Evolutionary conservation across 2,888 invertebrate genomes (phyloP).

Genomic region (Urechis unicinctus): DNA sequence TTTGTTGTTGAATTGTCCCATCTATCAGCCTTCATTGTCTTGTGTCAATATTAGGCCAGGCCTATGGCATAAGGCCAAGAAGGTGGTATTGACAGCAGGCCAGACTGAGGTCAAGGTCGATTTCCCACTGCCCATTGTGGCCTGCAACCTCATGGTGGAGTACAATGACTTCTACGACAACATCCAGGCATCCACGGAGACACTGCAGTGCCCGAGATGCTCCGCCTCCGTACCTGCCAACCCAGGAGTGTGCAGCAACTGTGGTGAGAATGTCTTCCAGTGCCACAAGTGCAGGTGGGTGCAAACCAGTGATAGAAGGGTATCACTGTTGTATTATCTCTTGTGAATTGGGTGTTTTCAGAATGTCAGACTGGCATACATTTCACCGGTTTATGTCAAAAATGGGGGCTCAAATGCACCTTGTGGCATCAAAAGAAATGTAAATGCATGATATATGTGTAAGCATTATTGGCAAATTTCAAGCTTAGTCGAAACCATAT

Average conservation of each 20-base stretch:
- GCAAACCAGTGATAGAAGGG: no score
- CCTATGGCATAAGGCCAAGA: constrained; percentile 95
- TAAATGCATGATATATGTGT: no score
- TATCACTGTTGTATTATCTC: no score
- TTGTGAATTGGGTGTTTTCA: no score
- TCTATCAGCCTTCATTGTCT: background rate
- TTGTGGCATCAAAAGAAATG: no score
- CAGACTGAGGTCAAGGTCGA: constrained; percentile 95
- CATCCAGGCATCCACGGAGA: constrained; percentile 68
- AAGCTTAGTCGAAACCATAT: no score
- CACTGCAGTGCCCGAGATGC: constrained; percentile 90
- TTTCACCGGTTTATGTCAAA: no score
- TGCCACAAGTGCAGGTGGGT: constrained; percentile 88
- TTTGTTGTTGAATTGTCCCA: background rate
- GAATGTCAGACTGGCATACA: no score
- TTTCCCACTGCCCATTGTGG: constrained; percentile 92
- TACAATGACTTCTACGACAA: constrained; percentile 97
- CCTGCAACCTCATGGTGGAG: constrained; percentile 97
- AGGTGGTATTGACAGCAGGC: constrained; percentile 79
- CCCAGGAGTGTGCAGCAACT: constrained; percentile 93
- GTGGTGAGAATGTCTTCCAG: constrained; percentile 97
- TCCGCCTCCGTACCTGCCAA: constrained; percentile 94
- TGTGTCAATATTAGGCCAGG: constrained; percentile 32
- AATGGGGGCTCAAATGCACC: no score
- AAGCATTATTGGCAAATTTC: no score